Conservation (phyloP, 2,113 vertebrate species). For the Xiphophorus maculatus region DNA sequence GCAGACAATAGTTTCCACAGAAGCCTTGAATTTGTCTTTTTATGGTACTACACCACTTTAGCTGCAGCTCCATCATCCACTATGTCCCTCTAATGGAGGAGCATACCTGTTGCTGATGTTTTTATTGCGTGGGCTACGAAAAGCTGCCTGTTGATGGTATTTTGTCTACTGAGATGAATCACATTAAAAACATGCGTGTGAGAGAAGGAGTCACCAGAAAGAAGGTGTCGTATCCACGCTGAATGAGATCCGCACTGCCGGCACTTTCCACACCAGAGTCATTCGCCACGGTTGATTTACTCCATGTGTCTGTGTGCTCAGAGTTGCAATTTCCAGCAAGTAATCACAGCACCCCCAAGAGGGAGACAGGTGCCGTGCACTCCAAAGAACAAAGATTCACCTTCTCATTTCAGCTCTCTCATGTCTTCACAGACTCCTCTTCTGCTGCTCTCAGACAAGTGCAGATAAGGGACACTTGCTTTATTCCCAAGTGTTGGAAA, state of each 20-base stretch:
- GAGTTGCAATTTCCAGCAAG: conserved; percentile 63
- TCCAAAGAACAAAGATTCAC: conserved; percentile 43
- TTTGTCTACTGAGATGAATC: conserved; percentile 55
- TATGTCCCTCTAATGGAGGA: conserved; percentile 31
- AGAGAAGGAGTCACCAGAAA: conserved; percentile 44
- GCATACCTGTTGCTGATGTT: conserved; percentile 32
- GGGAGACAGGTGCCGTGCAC: conserved; percentile 54
- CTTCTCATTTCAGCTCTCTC: conserved; percentile 37
- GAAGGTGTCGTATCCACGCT: conserved; percentile 63
- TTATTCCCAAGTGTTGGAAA: conserved; percentile 51
- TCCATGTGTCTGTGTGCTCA: conserved; percentile 44
- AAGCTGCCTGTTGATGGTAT: conserved; percentile 33
- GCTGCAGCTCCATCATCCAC: conserved; percentile 23
- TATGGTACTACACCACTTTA: conserved; percentile 21
- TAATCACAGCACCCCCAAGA: conserved; percentile 81
- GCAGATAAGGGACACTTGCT: conserved; percentile 42
- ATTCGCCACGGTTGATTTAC: conserved; percentile 78
- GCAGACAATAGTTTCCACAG: background rate
- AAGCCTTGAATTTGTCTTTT: conserved; percentile 15
- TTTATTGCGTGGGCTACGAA: conserved; percentile 52
- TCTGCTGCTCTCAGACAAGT: conserved; percentile 34
- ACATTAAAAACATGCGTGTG: conserved; percentile 15
- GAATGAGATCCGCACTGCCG: conserved; percentile 70
- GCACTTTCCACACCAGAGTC: conserved; percentile 74
- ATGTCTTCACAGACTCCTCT: conserved; percentile 42